Percentiles rank a stretch among this genome's conserved stretches.
Conservation (phyloP, 2,888 invertebrate species). For the Ophonus ardosiacus region DNA sequence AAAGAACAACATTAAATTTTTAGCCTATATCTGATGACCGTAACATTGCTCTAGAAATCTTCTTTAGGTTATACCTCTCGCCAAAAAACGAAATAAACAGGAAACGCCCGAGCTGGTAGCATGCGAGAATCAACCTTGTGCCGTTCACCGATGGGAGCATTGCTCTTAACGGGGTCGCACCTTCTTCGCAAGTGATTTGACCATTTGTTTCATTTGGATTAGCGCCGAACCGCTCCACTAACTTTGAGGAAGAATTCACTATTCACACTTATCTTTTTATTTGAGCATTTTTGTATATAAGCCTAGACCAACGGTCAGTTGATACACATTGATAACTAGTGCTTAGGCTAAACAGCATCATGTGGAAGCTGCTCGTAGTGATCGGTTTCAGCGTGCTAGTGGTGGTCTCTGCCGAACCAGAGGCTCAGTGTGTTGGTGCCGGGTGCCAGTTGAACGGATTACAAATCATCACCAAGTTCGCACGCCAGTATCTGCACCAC, state of each 20-base stretch:
- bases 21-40: constrained; percentile 73
- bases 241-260: constrained; percentile 64
- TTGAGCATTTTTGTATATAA: constrained; percentile 62
- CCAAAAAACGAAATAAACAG: constrained; percentile 64
- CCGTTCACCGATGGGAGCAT: constrained; percentile 27
- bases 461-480: constrained; percentile 76
- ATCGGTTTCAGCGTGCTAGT: constrained; percentile 62
- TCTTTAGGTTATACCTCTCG: constrained; percentile 61
- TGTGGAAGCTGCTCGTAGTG: constrained; percentile 62
- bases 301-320: constrained; percentile 61
- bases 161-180: constrained; percentile 60
- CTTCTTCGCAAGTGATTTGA: constrained; percentile 64
- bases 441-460: constrained; percentile 76
- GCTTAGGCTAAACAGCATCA: constrained; percentile 61
- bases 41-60: constrained; percentile 71
- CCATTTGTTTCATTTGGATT: constrained; percentile 61
- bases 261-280: constrained; percentile 63
- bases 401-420: constrained; percentile 59
- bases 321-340: constrained; percentile 63
- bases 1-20: constrained; percentile 60
- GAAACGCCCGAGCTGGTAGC: constrained; percentile 52
- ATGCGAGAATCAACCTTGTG: constrained; percentile 55
- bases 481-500: constrained; percentile 78
- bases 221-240: constrained; percentile 63
- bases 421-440: constrained; percentile 60